A percentile compares a stretch with the other conserved stretches of the same genome.
Conservation (phyloP, 2,888 invertebrate genomes). For the Drosophila melanosoma region DNA sequence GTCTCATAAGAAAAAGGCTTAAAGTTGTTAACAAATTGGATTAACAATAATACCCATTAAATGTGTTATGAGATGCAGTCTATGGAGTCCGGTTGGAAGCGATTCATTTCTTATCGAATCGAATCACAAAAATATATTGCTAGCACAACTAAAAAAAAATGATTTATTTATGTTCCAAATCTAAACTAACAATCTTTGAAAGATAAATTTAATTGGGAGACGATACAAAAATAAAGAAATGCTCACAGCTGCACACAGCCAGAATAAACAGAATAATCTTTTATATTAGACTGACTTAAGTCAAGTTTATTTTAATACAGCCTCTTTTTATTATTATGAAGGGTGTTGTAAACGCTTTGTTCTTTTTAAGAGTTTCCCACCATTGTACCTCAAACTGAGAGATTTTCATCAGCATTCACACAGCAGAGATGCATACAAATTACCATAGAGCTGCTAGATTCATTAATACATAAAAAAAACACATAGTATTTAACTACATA, state of each 20-base stretch:
- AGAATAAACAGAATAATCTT: neutral
- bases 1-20: neutral
- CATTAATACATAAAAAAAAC: slow-evolving; percentile 43
- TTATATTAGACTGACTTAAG: slow-evolving; percentile 1
- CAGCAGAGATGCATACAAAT: slow-evolving; percentile 74
- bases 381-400: slow-evolving; percentile 38
- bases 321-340: slow-evolving; percentile 13
- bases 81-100: neutral
- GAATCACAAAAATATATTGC: neutral
- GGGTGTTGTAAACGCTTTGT: slow-evolving; percentile 25
- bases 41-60: neutral
- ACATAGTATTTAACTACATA: slow-evolving; percentile 16
- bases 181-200: neutral
- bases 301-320: slow-evolving; percentile 7
- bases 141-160: neutral
- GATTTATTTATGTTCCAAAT: neutral
- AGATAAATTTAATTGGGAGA: neutral
- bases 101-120: neutral
- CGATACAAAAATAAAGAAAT: neutral
- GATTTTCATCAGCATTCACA: slow-evolving; percentile 53
- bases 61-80: neutral
- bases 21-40: neutral
- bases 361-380: slow-evolving; percentile 34
- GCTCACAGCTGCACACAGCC: neutral
- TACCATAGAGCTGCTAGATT: slow-evolving; percentile 66